Conservation (phyloP, 2,888 invertebrate genomes). For the Trichacis sp. region DNA sequence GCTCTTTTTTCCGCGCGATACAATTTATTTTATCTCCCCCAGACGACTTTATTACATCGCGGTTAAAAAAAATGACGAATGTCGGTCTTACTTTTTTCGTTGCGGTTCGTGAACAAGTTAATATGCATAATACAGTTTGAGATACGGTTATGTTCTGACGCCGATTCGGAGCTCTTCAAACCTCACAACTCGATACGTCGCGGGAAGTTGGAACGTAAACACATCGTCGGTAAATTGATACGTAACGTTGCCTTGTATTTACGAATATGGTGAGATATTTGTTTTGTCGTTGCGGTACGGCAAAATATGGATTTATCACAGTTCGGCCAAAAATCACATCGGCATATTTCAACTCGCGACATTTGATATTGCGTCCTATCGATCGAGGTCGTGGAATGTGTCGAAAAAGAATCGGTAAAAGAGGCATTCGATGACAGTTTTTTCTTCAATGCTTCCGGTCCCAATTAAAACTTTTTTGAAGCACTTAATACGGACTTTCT, state of each 20-base stretch:
- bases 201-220: conserved; percentile 14
- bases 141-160: conserved; percentile 16
- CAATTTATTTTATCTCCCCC: not conserved
- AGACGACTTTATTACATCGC: not conserved
- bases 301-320: too few species aligned
- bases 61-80: not conserved
- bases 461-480: too few species aligned
- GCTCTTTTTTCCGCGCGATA: too few species aligned
- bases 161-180: conserved; percentile 26
- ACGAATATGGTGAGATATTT: conserved; percentile 2
- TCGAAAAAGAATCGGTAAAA: not conserved
- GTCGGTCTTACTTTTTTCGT: conserved; percentile 6
- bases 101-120: conserved; percentile 24
- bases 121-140: conserved; percentile 16
- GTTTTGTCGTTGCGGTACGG: not conserved
- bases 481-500: too few species aligned
- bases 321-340: too few species aligned
- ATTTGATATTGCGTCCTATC: not conserved
- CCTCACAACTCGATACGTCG: conserved; percentile 41
- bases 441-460: not conserved
- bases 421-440: not conserved
- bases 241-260: conserved; percentile 1
- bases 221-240: conserved; percentile 26
- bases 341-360: too few species aligned
- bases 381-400: not conserved